Evolutionary conservation across 1,140 invertebrate genomes (phyloP), one percentile per base, ranked within the genome.

Genomic region (Palaemon carinicauda): DNA sequence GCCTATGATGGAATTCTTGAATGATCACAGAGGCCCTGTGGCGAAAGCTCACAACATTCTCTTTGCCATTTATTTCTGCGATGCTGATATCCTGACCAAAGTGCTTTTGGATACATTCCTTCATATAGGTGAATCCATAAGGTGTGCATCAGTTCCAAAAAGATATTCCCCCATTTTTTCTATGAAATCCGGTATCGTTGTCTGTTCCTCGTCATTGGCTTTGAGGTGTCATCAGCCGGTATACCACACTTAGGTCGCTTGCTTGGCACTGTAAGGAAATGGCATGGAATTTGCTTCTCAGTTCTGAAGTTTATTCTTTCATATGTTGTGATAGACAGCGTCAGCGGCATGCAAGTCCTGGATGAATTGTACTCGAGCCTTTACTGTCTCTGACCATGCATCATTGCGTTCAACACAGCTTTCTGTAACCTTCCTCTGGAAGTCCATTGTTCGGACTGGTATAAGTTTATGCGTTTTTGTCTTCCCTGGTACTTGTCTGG

Each of bases 161-260:
- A 29, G 24, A 27, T 56, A 9, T 9, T 80, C 15, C 27, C 78
- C n/a, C n/a, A 80, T 56, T 2, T 9, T 9, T 1, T 17, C n/a
- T 5, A 80, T 31, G 14, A 81, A 31, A 51, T 81, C 41, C 29
- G 12, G 9, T 10, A 69, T 81, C 3, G 56, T 69, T 17, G 17
- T 29, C 60, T 81, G 80, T 27, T 81, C 80, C 10, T 81, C 80
- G 4, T 69, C 56, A n/a, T 81, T 81, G 5, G 29, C 27, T 19
- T 52, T 10, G n/a, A 81, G 80, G 29, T 56, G n/a, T n/a, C n/a
- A n/a, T n/a, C n/a, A n/a, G 2, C 78, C 78, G 3, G 27, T 29
- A 15, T 60, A 15, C 15, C 3, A 3, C 21, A 17, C 27, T 56
- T 80, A 4, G 53, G 53, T 9, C 52, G 3, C 53, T 7, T 33